Evolutionary conservation across 2,888 invertebrate species (phyloP).

Genomic region (Tenthredo notha): DNA sequence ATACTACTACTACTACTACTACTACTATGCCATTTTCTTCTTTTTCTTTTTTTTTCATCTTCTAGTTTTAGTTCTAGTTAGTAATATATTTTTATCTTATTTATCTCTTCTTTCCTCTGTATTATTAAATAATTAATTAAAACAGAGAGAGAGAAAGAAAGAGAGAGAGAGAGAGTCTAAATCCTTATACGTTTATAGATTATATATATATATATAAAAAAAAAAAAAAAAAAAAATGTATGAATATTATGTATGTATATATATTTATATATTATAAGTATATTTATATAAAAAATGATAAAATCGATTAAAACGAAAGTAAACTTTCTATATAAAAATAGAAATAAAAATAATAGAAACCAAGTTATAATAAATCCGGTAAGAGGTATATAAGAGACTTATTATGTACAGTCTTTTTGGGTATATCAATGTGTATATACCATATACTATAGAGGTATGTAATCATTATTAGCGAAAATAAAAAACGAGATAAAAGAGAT

Average conservation of each 20-base stretch:
- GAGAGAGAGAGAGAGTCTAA: no score
- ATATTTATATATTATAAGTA: not conserved
- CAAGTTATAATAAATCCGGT: not conserved
- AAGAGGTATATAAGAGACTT: not conserved
- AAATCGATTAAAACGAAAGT: not conserved
- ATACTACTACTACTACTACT: not conserved
- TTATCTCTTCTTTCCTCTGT: no score
- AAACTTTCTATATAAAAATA: not conserved
- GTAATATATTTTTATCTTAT: no score
- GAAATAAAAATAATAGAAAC: not conserved
- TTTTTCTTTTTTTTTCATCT: no score
- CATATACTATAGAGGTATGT: not conserved
- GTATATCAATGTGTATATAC: not conserved
- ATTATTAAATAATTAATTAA: no score
- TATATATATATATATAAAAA: no score
- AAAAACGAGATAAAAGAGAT: not conserved
- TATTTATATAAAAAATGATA: not conserved
- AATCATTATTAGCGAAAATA: not conserved
- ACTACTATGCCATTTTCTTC: not conserved
- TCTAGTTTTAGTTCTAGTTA: no score
- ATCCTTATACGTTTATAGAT: no score
- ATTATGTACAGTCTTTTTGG: slow-evolving; percentile 20
- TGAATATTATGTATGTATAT: not conserved
- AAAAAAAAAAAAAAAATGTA: no score
- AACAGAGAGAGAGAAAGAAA: no score